Conservation (phyloP, 2,113 vertebrate genomes). For the Scomber colias region DNA sequence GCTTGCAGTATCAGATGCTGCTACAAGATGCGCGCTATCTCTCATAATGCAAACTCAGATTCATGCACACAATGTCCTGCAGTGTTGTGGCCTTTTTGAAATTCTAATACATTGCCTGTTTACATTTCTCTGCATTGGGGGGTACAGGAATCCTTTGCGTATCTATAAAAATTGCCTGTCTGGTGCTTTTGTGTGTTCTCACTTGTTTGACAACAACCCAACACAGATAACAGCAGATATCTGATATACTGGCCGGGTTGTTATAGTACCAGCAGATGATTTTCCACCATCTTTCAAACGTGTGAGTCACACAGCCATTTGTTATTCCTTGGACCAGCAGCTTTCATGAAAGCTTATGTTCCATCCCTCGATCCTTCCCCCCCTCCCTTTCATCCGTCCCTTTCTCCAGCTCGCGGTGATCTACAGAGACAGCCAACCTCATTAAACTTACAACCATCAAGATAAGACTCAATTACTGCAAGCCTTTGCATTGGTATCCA, state of each 20-base stretch:
- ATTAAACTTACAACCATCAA: slow-evolving; percentile 79
- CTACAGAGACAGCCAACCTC: slow-evolving; percentile 60
- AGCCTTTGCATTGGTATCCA: slow-evolving; percentile 61
- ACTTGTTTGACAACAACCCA: slow-evolving; percentile 29
- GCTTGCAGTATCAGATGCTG: neutral
- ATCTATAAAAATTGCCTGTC: neutral
- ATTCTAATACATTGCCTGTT: slow-evolving; percentile 7
- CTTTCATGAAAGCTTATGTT: slow-evolving; percentile 29
- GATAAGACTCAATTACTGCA: slow-evolving; percentile 76
- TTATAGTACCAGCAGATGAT: slow-evolving; percentile 29
- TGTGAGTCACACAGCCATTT: slow-evolving; percentile 1
- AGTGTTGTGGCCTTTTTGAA: slow-evolving; percentile 2
- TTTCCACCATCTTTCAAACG: slow-evolving; percentile 8
- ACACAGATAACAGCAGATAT: slow-evolving; percentile 32
- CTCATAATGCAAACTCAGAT: slow-evolving; percentile 12
- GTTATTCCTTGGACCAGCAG: slow-evolving; percentile 3
- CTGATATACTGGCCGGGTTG: slow-evolving; percentile 30
- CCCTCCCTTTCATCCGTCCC: slow-evolving; percentile 14
- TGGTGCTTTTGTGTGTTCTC: slow-evolving; percentile 3
- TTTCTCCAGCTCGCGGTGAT: slow-evolving; percentile 40
- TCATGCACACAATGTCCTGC: neutral
- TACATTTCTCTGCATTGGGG: neutral
- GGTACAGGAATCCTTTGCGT: neutral
- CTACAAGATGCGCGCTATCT: slow-evolving; percentile 3
- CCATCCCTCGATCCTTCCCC: neutral